Evolutionary conservation across 2,797 vertebrate species (phyloP).

Genomic region (Aratinga solstitialis): DNA sequence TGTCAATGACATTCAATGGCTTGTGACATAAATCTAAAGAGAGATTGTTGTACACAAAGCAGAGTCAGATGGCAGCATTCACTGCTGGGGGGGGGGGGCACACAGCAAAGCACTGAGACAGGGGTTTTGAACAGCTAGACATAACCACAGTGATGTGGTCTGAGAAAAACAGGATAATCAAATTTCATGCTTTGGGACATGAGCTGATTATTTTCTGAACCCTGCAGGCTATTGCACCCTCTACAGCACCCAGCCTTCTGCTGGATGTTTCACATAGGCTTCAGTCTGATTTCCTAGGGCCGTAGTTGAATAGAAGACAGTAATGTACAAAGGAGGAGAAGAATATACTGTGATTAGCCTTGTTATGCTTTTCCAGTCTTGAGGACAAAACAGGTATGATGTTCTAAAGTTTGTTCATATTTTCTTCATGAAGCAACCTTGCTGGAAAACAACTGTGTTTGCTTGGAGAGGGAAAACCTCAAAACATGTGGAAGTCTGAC

Average conservation of each 20-base stretch:
- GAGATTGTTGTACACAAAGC: background rate
- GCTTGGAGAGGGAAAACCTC: background rate
- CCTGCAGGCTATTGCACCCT: background rate
- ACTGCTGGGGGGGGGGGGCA: background rate
- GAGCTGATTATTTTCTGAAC: background rate
- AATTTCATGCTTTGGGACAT: background rate
- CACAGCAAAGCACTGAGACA: background rate
- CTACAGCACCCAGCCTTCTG: background rate
- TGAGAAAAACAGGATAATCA: conserved; percentile 9
- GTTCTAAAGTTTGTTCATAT: background rate
- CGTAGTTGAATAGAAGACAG: background rate
- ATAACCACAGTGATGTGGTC: background rate
- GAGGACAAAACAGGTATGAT: background rate
- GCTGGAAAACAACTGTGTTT: background rate
- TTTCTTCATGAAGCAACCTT: background rate
- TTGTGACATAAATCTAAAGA: background rate
- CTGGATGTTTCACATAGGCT: background rate
- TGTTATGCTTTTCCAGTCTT: background rate
- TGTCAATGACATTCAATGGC: background rate
- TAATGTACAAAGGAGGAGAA: background rate
- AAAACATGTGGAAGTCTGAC: background rate
- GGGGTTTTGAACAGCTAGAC: background rate
- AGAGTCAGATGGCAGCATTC: background rate
- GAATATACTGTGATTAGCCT: background rate
- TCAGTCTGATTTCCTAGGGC: background rate